These are phyloP conservation scores for Oxygymnocypris stewartii DNA, from an alignment of 2,113 vertebrate species.

Conservation along the genomic window DNA sequence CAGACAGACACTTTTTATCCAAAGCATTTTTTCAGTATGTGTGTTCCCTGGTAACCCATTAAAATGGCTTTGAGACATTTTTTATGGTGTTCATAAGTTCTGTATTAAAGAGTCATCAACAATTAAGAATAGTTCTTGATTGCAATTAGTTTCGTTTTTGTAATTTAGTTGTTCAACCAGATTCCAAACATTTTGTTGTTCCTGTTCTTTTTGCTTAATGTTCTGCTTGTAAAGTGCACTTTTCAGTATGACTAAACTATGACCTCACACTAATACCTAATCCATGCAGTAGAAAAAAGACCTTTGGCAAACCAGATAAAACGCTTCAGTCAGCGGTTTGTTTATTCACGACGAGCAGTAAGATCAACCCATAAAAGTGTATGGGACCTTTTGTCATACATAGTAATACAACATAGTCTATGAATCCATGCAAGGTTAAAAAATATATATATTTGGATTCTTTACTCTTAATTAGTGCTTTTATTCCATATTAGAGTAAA, in stretches of 20 bases:
- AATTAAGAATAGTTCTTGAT: background rate
- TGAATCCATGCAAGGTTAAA: background rate
- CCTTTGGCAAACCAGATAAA: slow-evolving; percentile 9
- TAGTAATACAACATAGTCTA: background rate
- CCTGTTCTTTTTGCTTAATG: background rate
- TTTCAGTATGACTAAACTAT: background rate
- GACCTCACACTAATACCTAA: background rate
- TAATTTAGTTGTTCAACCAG: background rate
- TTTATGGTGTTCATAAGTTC: background rate
- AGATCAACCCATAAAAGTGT: background rate
- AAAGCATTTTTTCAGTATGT: background rate
- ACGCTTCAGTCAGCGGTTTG: background rate
- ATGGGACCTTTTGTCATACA: background rate
- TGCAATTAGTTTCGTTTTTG: background rate
- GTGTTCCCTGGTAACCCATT: background rate
- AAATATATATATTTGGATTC: background rate
- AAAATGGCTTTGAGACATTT: background rate
- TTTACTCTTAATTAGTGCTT: background rate
- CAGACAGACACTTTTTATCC: background rate
- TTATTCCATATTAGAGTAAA: background rate
- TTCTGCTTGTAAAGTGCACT: background rate
- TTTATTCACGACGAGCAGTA: background rate
- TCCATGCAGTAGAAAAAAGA: background rate
- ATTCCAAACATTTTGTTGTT: background rate
- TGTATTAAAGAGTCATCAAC: background rate